Evolutionary conservation across 2,888 invertebrate species (phyloP), one percentile per base, ranked within the genome.

Genomic region (Lasioglossum zephyrum): DNA sequence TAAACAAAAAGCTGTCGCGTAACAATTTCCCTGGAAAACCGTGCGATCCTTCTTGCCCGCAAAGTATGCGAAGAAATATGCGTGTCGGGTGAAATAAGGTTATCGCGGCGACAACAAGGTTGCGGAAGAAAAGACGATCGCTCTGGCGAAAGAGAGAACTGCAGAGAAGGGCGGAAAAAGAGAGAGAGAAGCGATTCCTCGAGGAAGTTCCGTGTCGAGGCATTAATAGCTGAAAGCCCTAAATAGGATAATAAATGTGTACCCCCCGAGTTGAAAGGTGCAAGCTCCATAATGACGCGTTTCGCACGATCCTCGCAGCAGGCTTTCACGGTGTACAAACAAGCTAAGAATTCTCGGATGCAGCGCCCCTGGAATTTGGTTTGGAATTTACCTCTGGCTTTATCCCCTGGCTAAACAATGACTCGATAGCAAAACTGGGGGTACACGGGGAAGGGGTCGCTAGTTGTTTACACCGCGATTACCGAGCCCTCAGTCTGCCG

Each of bases 311-410:
- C 66, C 66, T n/a, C 41, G 66, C 36, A n/a, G 57, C 63, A 22
- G 66, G 77, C 66, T 77, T 49, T 22, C 77, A 11, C 49, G 11
- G 47, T 39, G 53, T 31, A 31, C 69, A 72, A 78, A 53, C 72
- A 26, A 41, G 70, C 78, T 31, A 78, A 78, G 78, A 78, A 72
- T 72, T 31, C 72, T 57, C 72, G 57, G 78, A 31, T 44, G 57
- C 53, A 57, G 16, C 39, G 74, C 22, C 39, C 39, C 16, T 49
- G 79, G 41, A 70, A 72, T 78, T 57, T 78, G 13, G 26, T 53
- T 41, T 53, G 66, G 66, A 74, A 79, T 63, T 79, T 74, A n/a
- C 49, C 39, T 69, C 66, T 31, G 31, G 66, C 79, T 69, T 74
- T 63, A 63, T 80, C 63, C 75, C 2, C 26, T 44, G 78, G 41